Percentiles rank a stretch among this genome's conserved stretches.
Conservation (phyloP, 2,797 vertebrate species). For the Nyctalus aviator region DNA sequence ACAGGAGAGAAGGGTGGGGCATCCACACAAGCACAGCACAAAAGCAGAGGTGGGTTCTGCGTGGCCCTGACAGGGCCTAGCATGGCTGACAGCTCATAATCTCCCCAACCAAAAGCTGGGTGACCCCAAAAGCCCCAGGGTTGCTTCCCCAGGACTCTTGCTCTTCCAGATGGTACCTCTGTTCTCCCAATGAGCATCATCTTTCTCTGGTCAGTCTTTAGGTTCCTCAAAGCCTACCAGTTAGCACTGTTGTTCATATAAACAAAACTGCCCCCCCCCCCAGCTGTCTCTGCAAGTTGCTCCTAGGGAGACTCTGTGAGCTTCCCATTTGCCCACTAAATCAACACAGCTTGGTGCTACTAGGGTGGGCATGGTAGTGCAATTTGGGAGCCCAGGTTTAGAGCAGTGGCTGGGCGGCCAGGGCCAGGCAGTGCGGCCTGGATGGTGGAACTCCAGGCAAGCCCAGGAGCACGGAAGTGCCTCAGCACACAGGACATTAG, state of each 20-base stretch:
- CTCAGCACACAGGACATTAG: not conserved
- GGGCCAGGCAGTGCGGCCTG: slow-evolving; percentile 70
- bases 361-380: slow-evolving; percentile 86
- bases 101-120: not conserved
- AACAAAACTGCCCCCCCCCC: not conserved
- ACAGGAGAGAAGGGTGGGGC: not conserved
- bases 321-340: slow-evolving; percentile 73
- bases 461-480: not conserved
- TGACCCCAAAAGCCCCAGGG: not conserved
- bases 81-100: not conserved
- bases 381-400: slow-evolving; percentile 75
- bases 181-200: not conserved
- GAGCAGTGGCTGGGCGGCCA: slow-evolving; percentile 54
- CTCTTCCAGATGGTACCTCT: not conserved
- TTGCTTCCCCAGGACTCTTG: not conserved
- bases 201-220: not conserved
- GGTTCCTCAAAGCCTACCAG: not conserved
- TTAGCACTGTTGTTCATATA: not conserved
- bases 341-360: slow-evolving; percentile 82
- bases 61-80: not conserved
- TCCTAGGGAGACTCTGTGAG: slow-evolving; percentile 71
- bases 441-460: not conserved
- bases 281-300: not conserved
- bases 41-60: not conserved
- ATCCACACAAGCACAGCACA: not conserved